A percentile compares a stretch with the other conserved stretches of the same genome.
phyloP scores from a whole-genome alignment of 2,797 vertebrate species.

The Mus caroli region DNA sequence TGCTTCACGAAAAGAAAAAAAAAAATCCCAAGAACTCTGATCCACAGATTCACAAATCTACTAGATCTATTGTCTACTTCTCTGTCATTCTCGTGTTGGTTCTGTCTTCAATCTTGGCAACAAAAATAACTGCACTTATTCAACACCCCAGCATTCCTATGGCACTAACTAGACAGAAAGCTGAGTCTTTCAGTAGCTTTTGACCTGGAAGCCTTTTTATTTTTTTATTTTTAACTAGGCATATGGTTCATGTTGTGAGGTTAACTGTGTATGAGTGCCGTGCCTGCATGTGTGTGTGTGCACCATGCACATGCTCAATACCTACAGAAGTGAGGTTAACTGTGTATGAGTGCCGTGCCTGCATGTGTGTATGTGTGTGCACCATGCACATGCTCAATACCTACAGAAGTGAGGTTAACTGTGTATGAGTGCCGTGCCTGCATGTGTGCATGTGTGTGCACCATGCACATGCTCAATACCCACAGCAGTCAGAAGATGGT shows the following conservation, averaged over 20 bases:
- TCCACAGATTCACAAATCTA: background rate
- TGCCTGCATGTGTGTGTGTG: background rate
- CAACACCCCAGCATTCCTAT: conserved; percentile 14
- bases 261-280: background rate
- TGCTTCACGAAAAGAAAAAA: background rate
- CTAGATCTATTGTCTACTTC: background rate
- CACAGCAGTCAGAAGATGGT: too few species aligned
- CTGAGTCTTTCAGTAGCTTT: background rate
- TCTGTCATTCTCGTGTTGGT: background rate
- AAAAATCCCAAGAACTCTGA: background rate
- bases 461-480: background rate
- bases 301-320: background rate
- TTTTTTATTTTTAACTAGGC: background rate
- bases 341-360: too few species aligned
- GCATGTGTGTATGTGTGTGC: background rate
- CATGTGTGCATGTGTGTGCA: background rate
- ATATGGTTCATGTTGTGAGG: background rate
- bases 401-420: background rate
- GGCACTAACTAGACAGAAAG: background rate
- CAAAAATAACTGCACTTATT: conserved; percentile 25
- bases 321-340: too few species aligned
- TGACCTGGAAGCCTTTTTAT: background rate
- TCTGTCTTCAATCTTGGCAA: conserved; percentile 34
- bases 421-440: too few species aligned
- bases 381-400: background rate